Base-by-base conservation (phyloP, 2,888 invertebrate genomes). In the Clusia tigrina region DNA sequence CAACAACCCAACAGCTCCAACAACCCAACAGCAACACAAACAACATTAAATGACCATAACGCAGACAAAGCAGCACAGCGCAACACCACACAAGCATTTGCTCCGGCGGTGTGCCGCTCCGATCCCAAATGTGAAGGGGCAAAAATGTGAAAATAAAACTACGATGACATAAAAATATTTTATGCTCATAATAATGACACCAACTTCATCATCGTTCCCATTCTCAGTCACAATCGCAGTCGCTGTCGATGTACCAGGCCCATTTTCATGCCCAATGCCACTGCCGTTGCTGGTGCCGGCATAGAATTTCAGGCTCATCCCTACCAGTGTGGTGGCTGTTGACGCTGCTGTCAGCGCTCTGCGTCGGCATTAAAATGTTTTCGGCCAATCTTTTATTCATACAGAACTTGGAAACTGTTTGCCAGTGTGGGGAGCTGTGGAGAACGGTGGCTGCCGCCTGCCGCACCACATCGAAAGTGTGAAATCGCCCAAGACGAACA, bases 161-260 rank as follows among this genome's bases (percentile, higher is more conserved):
- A 54, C 55, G 42, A 56, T 57, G 6, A 54, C 18, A 62, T 56
- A 52, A 52, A 52, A 52, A 53, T 63, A 67, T 77, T 69, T 74
- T 76, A 74, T 74, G 76, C 65, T 73, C 78, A 74, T 74, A 74
- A 74, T 77, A 74, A 74, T 77, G 76, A 74, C 78, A 76, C 74
- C 73, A 76, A 69, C 68, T 68, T 68, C 71, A 66, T 48, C 48
- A 48, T 2, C n/a, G n/a, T n/a, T n/a, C n/a, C n/a, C n/a, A n/a
- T n/a, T n/a, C n/a, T n/a, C n/a, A n/a, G n/a, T n/a, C n/a, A n/a
- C n/a, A n/a, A n/a, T n/a, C n/a, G n/a, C n/a, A n/a, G n/a, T n/a
- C n/a, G n/a, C n/a, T n/a, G n/a, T n/a, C n/a, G n/a, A n/a, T n/a
- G n/a, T n/a, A n/a, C n/a, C n/a, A n/a, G n/a, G n/a, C n/a, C n/a